Evolutionary conservation across 2,888 invertebrate species (phyloP).

Genomic region (Linyphia triangularis): DNA sequence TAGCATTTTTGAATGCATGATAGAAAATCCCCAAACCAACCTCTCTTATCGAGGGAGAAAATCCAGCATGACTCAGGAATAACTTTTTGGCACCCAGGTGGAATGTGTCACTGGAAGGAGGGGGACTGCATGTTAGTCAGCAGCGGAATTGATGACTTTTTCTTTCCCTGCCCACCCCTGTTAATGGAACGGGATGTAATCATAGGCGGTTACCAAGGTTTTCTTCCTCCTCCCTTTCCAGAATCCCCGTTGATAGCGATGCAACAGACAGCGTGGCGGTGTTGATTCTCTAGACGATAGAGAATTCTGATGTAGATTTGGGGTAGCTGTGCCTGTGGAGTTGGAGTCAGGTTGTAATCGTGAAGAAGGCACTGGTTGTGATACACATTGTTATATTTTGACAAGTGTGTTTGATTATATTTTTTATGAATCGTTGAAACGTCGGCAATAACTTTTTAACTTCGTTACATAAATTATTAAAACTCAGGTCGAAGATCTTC

Average conservation of each 20-base stretch:
- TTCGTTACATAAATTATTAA: too few relatives aligned
- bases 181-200: conserved; percentile 50
- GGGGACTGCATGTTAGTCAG: conserved; percentile 63
- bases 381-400: too few relatives aligned
- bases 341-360: too few relatives aligned
- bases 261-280: conserved; percentile 48
- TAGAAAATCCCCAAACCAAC: neutral
- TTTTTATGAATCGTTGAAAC: too few relatives aligned
- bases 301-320: too few relatives aligned
- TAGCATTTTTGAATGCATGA: too few relatives aligned
- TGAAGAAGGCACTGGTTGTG: too few relatives aligned
- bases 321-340: too few relatives aligned
- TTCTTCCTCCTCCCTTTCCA: neutral
- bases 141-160: conserved; percentile 65
- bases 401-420: too few relatives aligned
- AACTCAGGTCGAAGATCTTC: too few relatives aligned
- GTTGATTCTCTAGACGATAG: conserved; percentile 1
- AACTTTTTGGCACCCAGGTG: conserved; percentile 72
- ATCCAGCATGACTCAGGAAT: conserved; percentile 68
- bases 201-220: conserved; percentile 8
- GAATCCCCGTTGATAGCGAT: conserved; percentile 10
- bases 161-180: conserved; percentile 10
- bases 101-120: conserved; percentile 61
- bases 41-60: neutral
- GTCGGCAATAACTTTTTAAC: too few relatives aligned